A percentile compares a stretch with the other conserved stretches of the same genome.
These are phyloP conservation scores for Pungitius pungitius DNA, from an alignment of 2,113 vertebrate species.

Conservation along the genomic window DNA sequence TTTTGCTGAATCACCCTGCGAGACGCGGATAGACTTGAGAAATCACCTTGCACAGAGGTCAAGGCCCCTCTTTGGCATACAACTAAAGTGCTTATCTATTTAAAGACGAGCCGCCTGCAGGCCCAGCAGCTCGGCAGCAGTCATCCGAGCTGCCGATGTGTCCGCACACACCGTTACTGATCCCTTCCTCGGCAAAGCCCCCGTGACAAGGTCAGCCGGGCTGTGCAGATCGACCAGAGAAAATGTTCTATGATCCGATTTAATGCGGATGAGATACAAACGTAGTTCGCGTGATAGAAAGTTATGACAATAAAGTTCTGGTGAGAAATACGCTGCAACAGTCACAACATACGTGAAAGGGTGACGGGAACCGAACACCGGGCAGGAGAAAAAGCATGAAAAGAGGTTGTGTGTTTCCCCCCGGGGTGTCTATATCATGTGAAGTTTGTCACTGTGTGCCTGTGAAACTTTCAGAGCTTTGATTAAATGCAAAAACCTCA, in stretches of 20 bases:
- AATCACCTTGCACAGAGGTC: slow-evolving; percentile 65
- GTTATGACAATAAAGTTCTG: slow-evolving; percentile 7
- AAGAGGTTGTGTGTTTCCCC: slow-evolving; percentile 17
- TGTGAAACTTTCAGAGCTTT: slow-evolving; percentile 40
- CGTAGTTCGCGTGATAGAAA: slow-evolving; percentile 40
- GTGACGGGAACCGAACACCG: slow-evolving; percentile 4
- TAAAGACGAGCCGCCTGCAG: slow-evolving; percentile 71
- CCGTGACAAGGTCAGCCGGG: slow-evolving; percentile 65
- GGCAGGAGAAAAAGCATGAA: slow-evolving; percentile 1
- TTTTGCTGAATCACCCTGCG: slow-evolving; percentile 68
- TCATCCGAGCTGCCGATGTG: slow-evolving; percentile 66
- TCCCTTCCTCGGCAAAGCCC: slow-evolving; percentile 67
- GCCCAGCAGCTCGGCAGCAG: slow-evolving; percentile 53
- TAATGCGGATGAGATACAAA: slow-evolving; percentile 28
- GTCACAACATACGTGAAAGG: not conserved
- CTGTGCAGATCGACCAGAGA: slow-evolving; percentile 38
- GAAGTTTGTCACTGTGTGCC: slow-evolving; percentile 58
- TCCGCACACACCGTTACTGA: slow-evolving; percentile 69
- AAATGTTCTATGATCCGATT: slow-evolving; percentile 13
- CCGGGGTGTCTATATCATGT: slow-evolving; percentile 37
- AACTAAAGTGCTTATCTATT: slow-evolving; percentile 83
- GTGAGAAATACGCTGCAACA: not conserved
- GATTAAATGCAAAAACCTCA: not conserved
- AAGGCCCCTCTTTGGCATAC: slow-evolving; percentile 36
- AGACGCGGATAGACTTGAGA: slow-evolving; percentile 50